These are phyloP conservation scores for Pteronura brasiliensis DNA, from an alignment of 2,113 vertebrate species.

Conservation along the genomic window DNA sequence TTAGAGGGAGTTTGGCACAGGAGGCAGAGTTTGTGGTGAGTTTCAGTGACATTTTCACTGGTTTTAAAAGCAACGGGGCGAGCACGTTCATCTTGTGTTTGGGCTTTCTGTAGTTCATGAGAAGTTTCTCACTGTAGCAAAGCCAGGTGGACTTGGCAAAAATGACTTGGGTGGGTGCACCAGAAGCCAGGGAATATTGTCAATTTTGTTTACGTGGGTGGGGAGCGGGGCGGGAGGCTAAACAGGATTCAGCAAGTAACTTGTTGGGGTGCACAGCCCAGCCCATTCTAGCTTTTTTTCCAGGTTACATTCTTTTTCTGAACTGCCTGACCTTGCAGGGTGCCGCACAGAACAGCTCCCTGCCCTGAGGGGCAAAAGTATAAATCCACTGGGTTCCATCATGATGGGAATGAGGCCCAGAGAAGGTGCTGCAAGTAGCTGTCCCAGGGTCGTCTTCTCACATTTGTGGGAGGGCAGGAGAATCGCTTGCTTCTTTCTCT, in stretches of 20 bases:
- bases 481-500: not conserved
- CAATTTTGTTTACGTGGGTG: constrained; percentile 3
- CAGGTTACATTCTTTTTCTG: constrained; percentile 4
- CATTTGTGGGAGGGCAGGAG: not conserved
- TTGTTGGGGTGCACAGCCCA: not conserved
- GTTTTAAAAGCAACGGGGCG: not conserved
- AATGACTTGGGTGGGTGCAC: not conserved
- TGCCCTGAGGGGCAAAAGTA: not conserved
- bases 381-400: not conserved
- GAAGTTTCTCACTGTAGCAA: not conserved
- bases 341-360: not conserved
- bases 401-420: not conserved
- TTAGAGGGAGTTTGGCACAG: not conserved
- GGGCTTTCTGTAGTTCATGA: not conserved
- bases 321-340: not conserved
- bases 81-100: not conserved
- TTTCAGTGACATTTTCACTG: not conserved
- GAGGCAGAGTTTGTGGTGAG: not conserved
- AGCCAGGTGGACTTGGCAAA: not conserved
- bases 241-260: constrained; percentile 13
- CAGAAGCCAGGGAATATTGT: not conserved
- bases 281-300: not conserved
- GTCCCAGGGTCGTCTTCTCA: not conserved
- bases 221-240: not conserved
- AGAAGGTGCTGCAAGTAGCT: not conserved